Base-by-base conservation (phyloP, 2,888 invertebrate genomes). In the Dysmachus trigonus region DNA sequence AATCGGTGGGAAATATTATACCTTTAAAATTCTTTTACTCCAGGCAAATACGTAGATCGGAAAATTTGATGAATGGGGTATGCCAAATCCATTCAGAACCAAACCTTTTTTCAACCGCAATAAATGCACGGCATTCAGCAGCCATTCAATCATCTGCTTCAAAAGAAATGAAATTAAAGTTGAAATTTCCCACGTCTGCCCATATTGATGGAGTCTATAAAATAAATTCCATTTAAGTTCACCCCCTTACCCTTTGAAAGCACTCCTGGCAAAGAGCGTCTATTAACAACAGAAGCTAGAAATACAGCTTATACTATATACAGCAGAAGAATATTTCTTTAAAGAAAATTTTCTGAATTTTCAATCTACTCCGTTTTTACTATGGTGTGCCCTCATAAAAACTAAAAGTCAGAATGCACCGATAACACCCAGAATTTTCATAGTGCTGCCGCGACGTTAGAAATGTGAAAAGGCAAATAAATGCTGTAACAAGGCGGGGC, bases 401-500 rank as follows among this genome's bases (percentile, higher is more conserved):
- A 27, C 27, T 51, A 30, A 51, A 51, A 47, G 79, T 22, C n/a
- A 47, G 30, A 51, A 47, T 79, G 79, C 79, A 47, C 47, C 79
- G 47, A 79, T 79, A 51, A 47, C 31, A 22, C 33, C 38, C 41
- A 41, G 30, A 77, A 79, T 27, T 79, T 77, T 79, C 47, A 22
- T 5, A 30, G 15, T 41, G 15, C 30, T 79, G n/a, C 31, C 79
- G 15, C 3, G 27, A 41, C 27, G 41, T 27, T 77, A 77, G 77
- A 41, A 41, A 77, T 41, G 47, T 77, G n/a, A 47, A 41, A 77
- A 38, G 47, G 47, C 22, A 79, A 79, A 79, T 79, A 79, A 79
- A 47, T 30, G 41, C 30, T 51, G 51, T 47, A 79, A 51, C 79
- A 79, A 51, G 51, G 31, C 22, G 30, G 30, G 30, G 30, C 15